These are phyloP conservation scores for Caranx ignobilis DNA, from an alignment of 2,113 vertebrate species.

Conservation along the genomic window DNA sequence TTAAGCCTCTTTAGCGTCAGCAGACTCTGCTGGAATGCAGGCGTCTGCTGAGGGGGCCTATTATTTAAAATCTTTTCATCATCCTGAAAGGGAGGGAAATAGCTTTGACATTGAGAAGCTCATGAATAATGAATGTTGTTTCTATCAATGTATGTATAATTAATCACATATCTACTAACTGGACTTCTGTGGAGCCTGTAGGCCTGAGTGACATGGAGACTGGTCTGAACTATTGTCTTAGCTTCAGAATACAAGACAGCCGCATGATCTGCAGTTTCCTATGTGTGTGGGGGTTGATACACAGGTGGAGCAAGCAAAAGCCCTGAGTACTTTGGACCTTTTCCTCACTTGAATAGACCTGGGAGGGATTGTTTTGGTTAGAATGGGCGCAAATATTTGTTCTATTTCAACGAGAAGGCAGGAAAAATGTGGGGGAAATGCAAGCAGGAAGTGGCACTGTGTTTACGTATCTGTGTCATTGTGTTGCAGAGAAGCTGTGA, in stretches of 20 bases:
- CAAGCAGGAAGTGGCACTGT: slow-evolving; percentile 66
- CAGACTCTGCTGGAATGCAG: slow-evolving; percentile 78
- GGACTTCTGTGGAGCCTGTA: slow-evolving; percentile 78
- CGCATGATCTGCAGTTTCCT: slow-evolving; percentile 48
- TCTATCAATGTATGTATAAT: slow-evolving; percentile 89
- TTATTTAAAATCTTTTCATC: slow-evolving; percentile 86
- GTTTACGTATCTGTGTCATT: slow-evolving; percentile 74
- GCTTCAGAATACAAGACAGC: slow-evolving; percentile 60
- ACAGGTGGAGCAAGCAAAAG: slow-evolving; percentile 59
- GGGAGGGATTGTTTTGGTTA: slow-evolving; percentile 62
- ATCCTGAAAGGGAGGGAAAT: slow-evolving; percentile 80
- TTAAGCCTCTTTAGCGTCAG: slow-evolving; percentile 78
- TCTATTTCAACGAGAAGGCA: slow-evolving; percentile 68
- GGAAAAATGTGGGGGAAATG: slow-evolving; percentile 63
- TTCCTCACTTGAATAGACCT: slow-evolving; percentile 46
- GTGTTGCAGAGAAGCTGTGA: slow-evolving; percentile 58
- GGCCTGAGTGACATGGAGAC: slow-evolving; percentile 79
- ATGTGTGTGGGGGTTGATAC: slow-evolving; percentile 14
- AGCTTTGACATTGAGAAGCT: slow-evolving; percentile 81
- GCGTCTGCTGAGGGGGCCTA: slow-evolving; percentile 77
- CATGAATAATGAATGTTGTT: slow-evolving; percentile 85
- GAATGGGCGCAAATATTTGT: slow-evolving; percentile 67
- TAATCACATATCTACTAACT: slow-evolving; percentile 83
- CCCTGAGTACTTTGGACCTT: slow-evolving; percentile 7
- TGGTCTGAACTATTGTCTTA: slow-evolving; percentile 67